Base-by-base conservation (phyloP, 1,140 invertebrate species). In the Caenorhabditis tropicalis region DNA sequence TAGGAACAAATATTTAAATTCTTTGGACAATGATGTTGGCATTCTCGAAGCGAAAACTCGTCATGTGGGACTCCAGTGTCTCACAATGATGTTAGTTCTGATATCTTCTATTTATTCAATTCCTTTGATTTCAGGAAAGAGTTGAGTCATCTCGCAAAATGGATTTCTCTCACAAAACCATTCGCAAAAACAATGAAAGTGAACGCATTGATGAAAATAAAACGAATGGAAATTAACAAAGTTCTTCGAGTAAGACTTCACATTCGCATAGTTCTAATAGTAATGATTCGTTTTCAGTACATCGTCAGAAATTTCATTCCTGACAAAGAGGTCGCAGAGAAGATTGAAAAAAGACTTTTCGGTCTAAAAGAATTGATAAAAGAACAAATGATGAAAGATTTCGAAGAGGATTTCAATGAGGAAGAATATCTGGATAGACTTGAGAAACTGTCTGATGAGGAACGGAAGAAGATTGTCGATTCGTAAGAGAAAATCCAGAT, bases 111-210 rank as follows among this genome's bases (percentile, higher is more conserved):
- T n/a, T n/a, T 51, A 51, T 51, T 51, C 7, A 51, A 51, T 10
- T 10, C 48, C 48, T 10, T 43, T 43, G n/a, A 51, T 51, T 51
- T 51, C 53, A 58, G 53, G 53, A 33, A 74, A 46, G 65, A 74
- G 43, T 36, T 74, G 3, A n/a, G n/a, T 43, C 65, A 74, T 43
- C 36, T 74, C 6, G 36, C 29, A 1, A 74, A 74, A 74, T 74
- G 65, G 65, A 74, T 74, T 7, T 74, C 65, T 10, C 6, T 74
- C 16, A 74, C 65, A 27, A 74, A 74, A 43, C 65, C 65, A 27
- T 74, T 74, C 43, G 65, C 65, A 7, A 74, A 74, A 43, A 74
- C 65, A 31, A 74, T 74, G 65, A 74, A 74, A 74, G 65, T 74
- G 19, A 74, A 74, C n/a, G 16, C 65, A 33, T 24, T 74, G 36